Base-by-base conservation (phyloP, 2,888 invertebrate species). In the Cancer borealis region DNA sequence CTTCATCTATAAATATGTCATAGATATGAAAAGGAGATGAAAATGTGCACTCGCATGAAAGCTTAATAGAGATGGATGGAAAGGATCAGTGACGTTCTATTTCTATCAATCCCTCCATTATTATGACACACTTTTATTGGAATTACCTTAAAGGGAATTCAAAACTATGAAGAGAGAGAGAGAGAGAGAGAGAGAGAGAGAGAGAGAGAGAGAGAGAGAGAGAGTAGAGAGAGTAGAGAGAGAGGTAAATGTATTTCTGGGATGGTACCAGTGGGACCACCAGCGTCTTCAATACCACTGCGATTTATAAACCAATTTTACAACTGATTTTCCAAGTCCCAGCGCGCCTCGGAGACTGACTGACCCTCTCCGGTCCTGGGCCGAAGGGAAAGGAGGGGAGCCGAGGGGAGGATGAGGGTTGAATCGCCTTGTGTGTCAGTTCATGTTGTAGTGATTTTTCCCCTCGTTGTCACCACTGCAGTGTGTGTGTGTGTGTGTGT, bases 151-250 rank as follows among this genome's bases (percentile, higher is more conserved):
- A 17, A 5, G 21, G 21, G 21, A 60, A 17, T 60, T 14, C 21
- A 4, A 54, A 49, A 12, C 39, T 39, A 39, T 39, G 12, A 49
- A 49, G 10, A 49, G 49, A 49, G 49, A 49, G 49, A 49, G 49
- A 49, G 49, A 49, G 49, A 49, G 49, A 49, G 49, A 49, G 49
- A 49, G 49, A 54, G 54, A 54, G 54, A 54, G 54, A 54, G 54
- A 54, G 54, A 54, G 54, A 54, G 54, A 54, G 54, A 54, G 60
- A 60, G 60, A 60, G 60, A 60, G 60, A 60, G 60, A 60, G 60
- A 79, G 73, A 79, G 73, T n/a, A 73, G 73, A 73, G 73, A 73
- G 73, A 79, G 73, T 10, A 79, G 73, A 79, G 73, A 60, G 73
- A 79, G 73, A 79, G n/a, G 73, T 8, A 3, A 60, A 60, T 60